Conservation (phyloP, 1,140 invertebrate genomes). For the Drosophila suzukii region DNA sequence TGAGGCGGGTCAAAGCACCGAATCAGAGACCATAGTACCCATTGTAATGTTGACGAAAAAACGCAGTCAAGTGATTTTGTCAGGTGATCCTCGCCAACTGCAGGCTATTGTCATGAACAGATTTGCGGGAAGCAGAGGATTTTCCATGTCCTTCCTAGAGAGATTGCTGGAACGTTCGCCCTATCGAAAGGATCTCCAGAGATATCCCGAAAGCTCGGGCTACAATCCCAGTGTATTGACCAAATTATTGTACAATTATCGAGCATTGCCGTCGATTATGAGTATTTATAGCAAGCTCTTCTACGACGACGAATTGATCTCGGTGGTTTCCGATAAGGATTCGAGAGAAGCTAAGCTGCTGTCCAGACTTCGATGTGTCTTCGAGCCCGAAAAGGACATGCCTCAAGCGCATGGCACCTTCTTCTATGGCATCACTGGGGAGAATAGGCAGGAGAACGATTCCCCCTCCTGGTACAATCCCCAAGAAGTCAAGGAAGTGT, state of each 20-base stretch:
- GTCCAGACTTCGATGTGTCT: conserved; percentile 18
- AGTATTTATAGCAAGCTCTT: conserved; percentile 91
- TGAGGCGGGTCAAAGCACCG: conserved; percentile 95
- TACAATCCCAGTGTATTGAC: conserved; percentile 90
- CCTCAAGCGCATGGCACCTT: conserved; percentile 88
- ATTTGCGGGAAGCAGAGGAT: conserved; percentile 87
- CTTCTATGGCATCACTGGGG: conserved; percentile 93
- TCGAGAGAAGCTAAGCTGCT: conserved; percentile 56
- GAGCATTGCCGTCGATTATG: conserved; percentile 92
- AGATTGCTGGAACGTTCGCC: conserved; percentile 88
- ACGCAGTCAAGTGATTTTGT: conserved; percentile 90
- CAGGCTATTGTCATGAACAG: conserved; percentile 92
- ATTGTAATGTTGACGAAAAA: conserved; percentile 86
- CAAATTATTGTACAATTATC: conserved; percentile 90
- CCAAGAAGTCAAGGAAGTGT: conserved; percentile 89
- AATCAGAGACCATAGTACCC: conserved; percentile 94
- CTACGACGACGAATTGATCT: conserved; percentile 87
- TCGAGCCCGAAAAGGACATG: conserved; percentile 7
- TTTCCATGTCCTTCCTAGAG: conserved; percentile 89
- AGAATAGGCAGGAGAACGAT: conserved; percentile 89
- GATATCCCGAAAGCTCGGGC: conserved; percentile 83
- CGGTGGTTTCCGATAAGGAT: conserved; percentile 71
- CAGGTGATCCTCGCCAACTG: conserved; percentile 96
- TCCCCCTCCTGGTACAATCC: conserved; percentile 96
- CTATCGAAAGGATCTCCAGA: conserved; percentile 88